phyloP scores from a whole-genome alignment of 2,888 invertebrate genomes.

The Eristalis tenax region DNA sequence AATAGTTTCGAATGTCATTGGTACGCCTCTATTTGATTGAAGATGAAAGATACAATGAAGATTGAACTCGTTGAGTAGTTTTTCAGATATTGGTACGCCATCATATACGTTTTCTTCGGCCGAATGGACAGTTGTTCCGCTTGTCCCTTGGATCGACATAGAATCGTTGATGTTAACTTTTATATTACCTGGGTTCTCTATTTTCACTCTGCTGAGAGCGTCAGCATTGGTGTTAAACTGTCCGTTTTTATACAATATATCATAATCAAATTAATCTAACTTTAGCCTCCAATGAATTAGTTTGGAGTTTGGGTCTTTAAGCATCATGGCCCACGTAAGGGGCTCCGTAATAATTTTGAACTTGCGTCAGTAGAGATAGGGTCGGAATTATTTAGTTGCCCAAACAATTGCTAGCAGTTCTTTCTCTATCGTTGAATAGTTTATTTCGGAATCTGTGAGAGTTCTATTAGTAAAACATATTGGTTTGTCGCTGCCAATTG shows the following conservation, averaged over 20 bases:
- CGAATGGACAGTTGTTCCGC: constrained; percentile 54
- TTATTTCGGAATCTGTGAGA: not conserved
- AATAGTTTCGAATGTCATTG: constrained; percentile 18
- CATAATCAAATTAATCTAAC: constrained; percentile 44
- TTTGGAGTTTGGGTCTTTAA: constrained; percentile 77
- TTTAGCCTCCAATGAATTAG: constrained; percentile 13
- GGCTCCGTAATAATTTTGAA: constrained; percentile 79
- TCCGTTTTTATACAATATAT: constrained; percentile 53
- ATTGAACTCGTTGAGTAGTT: not conserved
- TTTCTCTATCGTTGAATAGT: constrained; percentile 3
- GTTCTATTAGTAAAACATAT: not conserved
- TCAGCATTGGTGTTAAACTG: constrained; percentile 55
- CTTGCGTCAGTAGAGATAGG: constrained; percentile 76
- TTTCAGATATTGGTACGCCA: constrained; percentile 70
- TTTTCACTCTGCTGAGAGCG: constrained; percentile 56
- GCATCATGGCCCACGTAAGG: constrained; percentile 76
- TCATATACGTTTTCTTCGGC: constrained; percentile 61
- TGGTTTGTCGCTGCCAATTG: not conserved
- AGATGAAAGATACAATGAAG: constrained; percentile 33
- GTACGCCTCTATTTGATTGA: not conserved
- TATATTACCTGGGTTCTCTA: not conserved
- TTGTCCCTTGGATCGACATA: not conserved
- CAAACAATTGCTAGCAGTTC: constrained; percentile 22
- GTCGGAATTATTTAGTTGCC: constrained; percentile 51
- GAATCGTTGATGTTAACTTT: not conserved